A percentile compares a stretch with the other conserved stretches of the same genome.
These are phyloP conservation scores for Ptychadena robeensis DNA, from an alignment of 2,797 vertebrate genomes.

Conservation along the genomic window DNA sequence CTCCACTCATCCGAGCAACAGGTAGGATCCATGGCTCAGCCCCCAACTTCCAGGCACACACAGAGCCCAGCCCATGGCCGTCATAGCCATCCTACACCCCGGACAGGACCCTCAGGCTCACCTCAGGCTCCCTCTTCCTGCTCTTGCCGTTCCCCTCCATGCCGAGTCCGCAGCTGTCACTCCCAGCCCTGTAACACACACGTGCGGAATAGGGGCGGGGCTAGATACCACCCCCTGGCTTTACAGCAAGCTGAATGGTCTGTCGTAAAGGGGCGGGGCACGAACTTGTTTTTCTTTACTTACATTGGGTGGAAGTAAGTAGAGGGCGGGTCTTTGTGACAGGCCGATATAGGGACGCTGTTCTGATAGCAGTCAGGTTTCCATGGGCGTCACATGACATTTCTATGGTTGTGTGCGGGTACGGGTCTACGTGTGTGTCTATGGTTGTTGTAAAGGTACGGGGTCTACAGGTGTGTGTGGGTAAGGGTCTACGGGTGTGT, in stretches of 20 bases:
- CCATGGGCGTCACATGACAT: too few relatives aligned
- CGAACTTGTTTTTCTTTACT: constrained; percentile 28
- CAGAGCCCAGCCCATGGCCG: neutral
- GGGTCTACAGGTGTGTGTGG: too few relatives aligned
- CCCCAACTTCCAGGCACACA: neutral
- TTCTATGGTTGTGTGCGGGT: too few relatives aligned
- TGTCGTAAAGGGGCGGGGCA: neutral
- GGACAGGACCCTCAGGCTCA: too few relatives aligned
- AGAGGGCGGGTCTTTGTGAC: neutral
- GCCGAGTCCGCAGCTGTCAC: constrained; percentile 44
- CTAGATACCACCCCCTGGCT: neutral
- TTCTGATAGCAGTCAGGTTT: too few relatives aligned
- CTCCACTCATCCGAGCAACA: too few relatives aligned
- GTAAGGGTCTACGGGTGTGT: too few relatives aligned
- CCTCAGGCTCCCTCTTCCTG: constrained; percentile 51
- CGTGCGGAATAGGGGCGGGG: constrained; percentile 24
- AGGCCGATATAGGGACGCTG: neutral
- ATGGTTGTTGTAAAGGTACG: too few relatives aligned
- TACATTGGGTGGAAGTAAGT: neutral
- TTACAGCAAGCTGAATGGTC: neutral
- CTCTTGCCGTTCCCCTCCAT: constrained; percentile 50
- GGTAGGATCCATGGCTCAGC: too few relatives aligned
- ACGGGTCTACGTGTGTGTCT: too few relatives aligned
- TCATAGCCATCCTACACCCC: too few relatives aligned
- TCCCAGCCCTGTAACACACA: constrained; percentile 38